phyloP scores from a whole-genome alignment of 2,113 vertebrate species.

The Ellobius talpinus region DNA sequence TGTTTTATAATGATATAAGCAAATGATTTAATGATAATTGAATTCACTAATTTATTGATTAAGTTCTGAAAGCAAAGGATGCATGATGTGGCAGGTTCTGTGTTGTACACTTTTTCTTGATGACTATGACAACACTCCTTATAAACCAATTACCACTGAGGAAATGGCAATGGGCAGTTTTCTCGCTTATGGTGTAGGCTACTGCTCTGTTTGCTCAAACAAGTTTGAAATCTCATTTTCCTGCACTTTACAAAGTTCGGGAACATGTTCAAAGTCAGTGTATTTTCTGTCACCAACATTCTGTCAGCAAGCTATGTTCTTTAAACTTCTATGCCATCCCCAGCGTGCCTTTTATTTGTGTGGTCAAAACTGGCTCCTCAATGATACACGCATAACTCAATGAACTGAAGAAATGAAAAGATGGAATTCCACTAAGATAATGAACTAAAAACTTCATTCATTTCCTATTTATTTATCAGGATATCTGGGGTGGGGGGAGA shows the following conservation, averaged over 20 bases:
- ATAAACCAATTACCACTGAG: background rate
- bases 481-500: background rate
- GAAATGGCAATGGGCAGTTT: background rate
- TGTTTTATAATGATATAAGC: background rate
- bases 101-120: background rate
- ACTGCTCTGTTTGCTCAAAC: background rate
- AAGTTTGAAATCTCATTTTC: background rate
- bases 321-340: background rate
- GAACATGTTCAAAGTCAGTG: background rate
- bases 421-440: background rate
- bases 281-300: background rate
- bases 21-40: background rate
- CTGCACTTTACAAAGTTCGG: background rate
- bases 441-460: background rate
- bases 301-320: background rate
- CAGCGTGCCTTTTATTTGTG: background rate
- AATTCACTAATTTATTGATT: too few relatives aligned
- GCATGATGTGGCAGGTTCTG: background rate
- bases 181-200: background rate
- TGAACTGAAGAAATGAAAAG: background rate
- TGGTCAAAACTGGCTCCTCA: background rate
- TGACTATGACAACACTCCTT: background rate
- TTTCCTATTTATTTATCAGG: background rate
- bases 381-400: background rate
- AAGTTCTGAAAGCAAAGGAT: too few relatives aligned